Conservation (phyloP, 2,797 vertebrate species). For the Brachyalestes nurse region DNA sequence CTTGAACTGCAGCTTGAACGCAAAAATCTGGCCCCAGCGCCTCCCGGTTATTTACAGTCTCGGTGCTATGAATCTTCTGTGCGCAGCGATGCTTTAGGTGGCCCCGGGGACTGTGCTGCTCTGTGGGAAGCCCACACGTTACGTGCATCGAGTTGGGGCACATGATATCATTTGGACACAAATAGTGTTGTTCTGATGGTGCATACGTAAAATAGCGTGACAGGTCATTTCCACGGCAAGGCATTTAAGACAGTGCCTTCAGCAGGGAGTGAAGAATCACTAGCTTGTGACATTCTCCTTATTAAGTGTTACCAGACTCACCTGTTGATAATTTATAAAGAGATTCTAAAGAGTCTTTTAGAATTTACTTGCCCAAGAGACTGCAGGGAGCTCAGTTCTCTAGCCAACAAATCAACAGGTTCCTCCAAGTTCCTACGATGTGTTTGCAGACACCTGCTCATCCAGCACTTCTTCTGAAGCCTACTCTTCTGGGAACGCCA, state of each 20-base stretch:
- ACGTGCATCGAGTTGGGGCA: slow-evolving; percentile 14
- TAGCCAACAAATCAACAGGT: not conserved
- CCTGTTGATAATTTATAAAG: not conserved
- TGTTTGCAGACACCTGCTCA: no score
- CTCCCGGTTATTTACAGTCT: slow-evolving; percentile 52
- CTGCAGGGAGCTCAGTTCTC: not conserved
- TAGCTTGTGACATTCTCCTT: not conserved
- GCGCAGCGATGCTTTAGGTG: slow-evolving; percentile 40
- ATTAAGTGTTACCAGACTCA: slow-evolving; percentile 5
- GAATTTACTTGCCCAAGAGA: not conserved
- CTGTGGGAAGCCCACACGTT: slow-evolving; percentile 39
- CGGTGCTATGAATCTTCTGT: slow-evolving; percentile 45
- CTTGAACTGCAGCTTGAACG: slow-evolving; percentile 24
- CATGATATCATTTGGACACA: slow-evolving; percentile 37
- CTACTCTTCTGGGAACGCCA: no score
- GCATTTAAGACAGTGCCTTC: not conserved
- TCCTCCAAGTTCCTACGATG: no score
- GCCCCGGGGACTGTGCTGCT: slow-evolving; percentile 25
- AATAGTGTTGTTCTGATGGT: not conserved
- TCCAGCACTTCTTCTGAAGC: no score
- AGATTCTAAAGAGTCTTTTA: not conserved
- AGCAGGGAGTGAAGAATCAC: not conserved
- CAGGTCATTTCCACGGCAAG: not conserved
- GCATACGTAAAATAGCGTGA: not conserved
- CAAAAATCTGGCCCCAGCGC: slow-evolving; percentile 26